Evolutionary conservation across 2,888 invertebrate species (phyloP).

Genomic region (Acanthoscelides obtectus): DNA sequence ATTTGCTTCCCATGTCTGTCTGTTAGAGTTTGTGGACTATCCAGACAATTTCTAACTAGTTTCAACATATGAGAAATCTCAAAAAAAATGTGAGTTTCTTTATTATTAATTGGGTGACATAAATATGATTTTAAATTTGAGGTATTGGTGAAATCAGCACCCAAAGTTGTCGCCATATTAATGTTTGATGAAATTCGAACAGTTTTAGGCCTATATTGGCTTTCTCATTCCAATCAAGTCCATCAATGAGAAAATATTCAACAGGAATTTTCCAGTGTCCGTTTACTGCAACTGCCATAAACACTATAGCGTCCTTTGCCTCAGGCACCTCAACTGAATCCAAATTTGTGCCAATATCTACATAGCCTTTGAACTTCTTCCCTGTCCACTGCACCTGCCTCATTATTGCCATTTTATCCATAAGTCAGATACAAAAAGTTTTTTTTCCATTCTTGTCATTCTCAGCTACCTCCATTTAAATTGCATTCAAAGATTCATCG

Average conservation of each 20-base stretch:
- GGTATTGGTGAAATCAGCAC: constrained; percentile 18
- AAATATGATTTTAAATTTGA: constrained; percentile 14
- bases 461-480: constrained; percentile 13
- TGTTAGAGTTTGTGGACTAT: constrained; percentile 12
- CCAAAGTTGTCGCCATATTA: constrained; percentile 15
- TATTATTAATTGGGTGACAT: constrained; percentile 14
- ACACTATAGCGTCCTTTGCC: constrained; percentile 22
- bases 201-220: constrained; percentile 17
- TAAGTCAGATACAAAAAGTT: constrained; percentile 24
- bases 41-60: constrained; percentile 26
- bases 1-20: constrained; percentile 15
- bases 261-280: constrained; percentile 27
- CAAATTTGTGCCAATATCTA: constrained; percentile 22
- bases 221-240: constrained; percentile 17
- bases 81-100: constrained; percentile 19
- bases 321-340: constrained; percentile 24
- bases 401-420: constrained; percentile 30
- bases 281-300: constrained; percentile 22
- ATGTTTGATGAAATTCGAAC: constrained; percentile 15
- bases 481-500: constrained; percentile 20
- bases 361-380: constrained; percentile 18
- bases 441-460: not conserved
- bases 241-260: constrained; percentile 26
- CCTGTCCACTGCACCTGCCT: constrained; percentile 22
- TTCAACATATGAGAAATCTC: constrained; percentile 32